These are phyloP conservation scores for Macquaria australasica DNA, from an alignment of 2,113 vertebrate genomes.

Conservation along the genomic window DNA sequence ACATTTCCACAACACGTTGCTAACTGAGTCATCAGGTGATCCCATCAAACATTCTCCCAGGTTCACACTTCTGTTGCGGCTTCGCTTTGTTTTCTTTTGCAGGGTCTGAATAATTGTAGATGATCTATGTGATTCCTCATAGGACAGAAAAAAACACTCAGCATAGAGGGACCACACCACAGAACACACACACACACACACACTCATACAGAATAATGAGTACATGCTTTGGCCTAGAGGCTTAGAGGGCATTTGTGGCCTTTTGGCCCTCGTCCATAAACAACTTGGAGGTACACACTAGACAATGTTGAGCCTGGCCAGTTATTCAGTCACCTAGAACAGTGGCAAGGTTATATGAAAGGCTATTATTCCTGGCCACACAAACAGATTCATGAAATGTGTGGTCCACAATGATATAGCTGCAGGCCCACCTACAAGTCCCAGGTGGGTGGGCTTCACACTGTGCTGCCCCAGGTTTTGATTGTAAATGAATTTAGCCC, in stretches of 20 bases:
- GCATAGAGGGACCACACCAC: background rate
- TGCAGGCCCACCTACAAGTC: conserved; percentile 32
- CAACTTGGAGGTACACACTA: conserved; percentile 33
- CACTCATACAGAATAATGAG: conserved; percentile 46
- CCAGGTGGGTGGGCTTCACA: conserved; percentile 29
- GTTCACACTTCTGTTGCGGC: conserved; percentile 33
- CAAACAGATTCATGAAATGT: conserved; percentile 32
- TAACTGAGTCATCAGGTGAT: conserved; percentile 58
- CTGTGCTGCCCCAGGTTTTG: conserved; percentile 18
- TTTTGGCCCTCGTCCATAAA: conserved; percentile 33
- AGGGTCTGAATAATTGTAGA: conserved; percentile 32
- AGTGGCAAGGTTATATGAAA: conserved; percentile 54
- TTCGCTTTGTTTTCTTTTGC: conserved; percentile 34
- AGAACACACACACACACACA: conserved; percentile 15
- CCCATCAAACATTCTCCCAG: conserved; percentile 39
- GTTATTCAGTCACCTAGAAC: conserved; percentile 17
- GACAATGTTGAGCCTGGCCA: conserved; percentile 3
- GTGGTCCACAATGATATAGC: conserved; percentile 23
- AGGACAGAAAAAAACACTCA: conserved; percentile 17
- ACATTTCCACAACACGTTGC: conserved; percentile 29
- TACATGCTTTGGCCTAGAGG: conserved; percentile 20
- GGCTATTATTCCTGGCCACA: conserved; percentile 15
- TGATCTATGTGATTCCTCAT: conserved; percentile 8
- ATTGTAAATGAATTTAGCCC: conserved; percentile 48
- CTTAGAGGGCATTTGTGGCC: conserved; percentile 30